Evolutionary conservation across 92 coral and sea anemone genomes (phyloP).

Genomic region (Umimayanthus chanpuru): DNA sequence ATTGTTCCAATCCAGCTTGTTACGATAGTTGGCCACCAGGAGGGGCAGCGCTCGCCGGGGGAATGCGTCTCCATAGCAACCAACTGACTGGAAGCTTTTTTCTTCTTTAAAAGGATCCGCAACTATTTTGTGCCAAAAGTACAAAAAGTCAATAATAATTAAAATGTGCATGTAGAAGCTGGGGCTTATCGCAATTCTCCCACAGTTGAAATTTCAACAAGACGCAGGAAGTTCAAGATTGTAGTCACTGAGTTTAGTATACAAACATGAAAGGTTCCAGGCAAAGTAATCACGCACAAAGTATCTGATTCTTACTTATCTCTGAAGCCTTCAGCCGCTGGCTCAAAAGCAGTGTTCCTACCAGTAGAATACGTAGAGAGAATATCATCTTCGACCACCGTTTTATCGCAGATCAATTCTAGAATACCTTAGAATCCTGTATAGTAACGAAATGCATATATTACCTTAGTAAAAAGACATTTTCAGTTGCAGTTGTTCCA

Average conservation of each 20-base stretch:
- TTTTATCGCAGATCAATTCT: neutral
- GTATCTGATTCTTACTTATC: neutral
- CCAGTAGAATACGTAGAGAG: neutral
- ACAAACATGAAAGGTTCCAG: neutral
- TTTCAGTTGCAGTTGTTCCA: too few species aligned
- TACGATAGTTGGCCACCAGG: constrained; percentile 7
- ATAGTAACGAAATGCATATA: too few species aligned
- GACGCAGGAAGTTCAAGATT: neutral
- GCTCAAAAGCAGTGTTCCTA: neutral
- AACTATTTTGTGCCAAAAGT: neutral
- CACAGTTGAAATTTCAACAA: neutral
- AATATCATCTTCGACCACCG: neutral
- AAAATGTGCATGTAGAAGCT: neutral
- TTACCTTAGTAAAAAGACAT: too few species aligned
- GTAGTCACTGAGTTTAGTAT: neutral
- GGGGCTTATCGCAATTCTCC: neutral
- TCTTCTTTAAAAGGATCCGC: neutral
- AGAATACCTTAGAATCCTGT: too few species aligned
- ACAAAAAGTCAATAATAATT: neutral
- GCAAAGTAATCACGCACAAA: too few species aligned
- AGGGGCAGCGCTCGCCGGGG: constrained; percentile 4
- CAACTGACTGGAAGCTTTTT: constrained; percentile 17
- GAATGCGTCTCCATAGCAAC: constrained; percentile 17
- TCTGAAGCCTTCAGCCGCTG: neutral
- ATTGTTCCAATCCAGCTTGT: constrained; percentile 5